These are phyloP conservation scores for Lasius fuliginosus DNA, from an alignment of 2,888 invertebrate species.

Conservation along the genomic window DNA sequence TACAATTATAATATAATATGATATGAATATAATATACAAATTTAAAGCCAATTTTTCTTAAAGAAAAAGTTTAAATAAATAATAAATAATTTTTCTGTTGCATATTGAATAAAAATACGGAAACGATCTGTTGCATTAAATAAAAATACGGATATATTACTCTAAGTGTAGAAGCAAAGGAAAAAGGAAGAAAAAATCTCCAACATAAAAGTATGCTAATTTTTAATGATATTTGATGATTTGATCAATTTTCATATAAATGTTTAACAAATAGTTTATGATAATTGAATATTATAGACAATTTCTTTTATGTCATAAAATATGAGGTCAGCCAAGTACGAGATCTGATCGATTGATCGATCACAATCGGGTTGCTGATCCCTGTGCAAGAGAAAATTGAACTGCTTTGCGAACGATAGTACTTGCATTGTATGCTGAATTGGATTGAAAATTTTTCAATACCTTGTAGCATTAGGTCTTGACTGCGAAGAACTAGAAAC, in stretches of 20 bases:
- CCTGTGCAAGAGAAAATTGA: conserved; percentile 27
- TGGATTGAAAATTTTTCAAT: conserved; percentile 38
- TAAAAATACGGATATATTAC: neutral
- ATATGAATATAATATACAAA: neutral
- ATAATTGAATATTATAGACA: neutral
- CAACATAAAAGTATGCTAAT: neutral
- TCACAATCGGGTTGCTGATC: conserved; percentile 27
- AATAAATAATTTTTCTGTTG: neutral
- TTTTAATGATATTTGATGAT: conserved; percentile 2
- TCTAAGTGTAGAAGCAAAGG: too few relatives aligned
- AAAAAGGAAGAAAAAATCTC: neutral
- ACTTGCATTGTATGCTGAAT: conserved; percentile 5
- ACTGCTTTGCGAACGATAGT: conserved; percentile 22
- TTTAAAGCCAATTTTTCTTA: neutral
- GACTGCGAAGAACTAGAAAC: neutral
- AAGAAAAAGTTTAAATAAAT: neutral
- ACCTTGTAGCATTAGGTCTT: conserved; percentile 19
- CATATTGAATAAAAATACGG: neutral
- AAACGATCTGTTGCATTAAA: neutral
- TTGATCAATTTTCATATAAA: neutral
- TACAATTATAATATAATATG: neutral
- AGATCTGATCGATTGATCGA: conserved; percentile 2
- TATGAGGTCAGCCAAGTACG: conserved; percentile 1
- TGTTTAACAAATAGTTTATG: neutral
- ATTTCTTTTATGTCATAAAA: neutral